These are phyloP conservation scores for Aphelenchoides bicaudatus DNA, from an alignment of 2,888 invertebrate genomes.

Conservation along the genomic window DNA sequence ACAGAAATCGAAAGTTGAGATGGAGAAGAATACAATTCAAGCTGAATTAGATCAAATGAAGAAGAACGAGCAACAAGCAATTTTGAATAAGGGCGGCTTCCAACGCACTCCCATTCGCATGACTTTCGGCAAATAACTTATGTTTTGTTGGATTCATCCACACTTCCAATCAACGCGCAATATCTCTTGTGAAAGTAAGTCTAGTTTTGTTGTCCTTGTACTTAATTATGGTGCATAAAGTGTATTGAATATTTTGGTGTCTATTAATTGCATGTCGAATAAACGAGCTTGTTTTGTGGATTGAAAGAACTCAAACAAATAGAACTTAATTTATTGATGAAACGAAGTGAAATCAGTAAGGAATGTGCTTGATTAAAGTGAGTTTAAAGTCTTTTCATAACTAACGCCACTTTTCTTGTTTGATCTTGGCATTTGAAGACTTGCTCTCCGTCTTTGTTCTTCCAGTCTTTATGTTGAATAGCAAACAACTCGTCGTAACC, in stretches of 20 bases:
- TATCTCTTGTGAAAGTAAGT: too few relatives aligned
- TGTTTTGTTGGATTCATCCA: too few relatives aligned
- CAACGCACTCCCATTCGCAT: slow-evolving; percentile 45
- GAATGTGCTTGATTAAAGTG: too few relatives aligned
- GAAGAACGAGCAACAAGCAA: slow-evolving; percentile 52
- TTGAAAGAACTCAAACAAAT: too few relatives aligned
- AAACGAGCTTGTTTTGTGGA: too few relatives aligned
- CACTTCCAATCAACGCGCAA: too few relatives aligned
- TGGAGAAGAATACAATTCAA: slow-evolving; percentile 45
- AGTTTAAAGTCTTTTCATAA: neutral
- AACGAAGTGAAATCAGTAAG: too few relatives aligned
- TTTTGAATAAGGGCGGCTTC: slow-evolving; percentile 53
- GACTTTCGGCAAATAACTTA: neutral
- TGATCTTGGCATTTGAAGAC: neutral
- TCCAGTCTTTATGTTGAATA: neutral
- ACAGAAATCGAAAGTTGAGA: slow-evolving; percentile 46
- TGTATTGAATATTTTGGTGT: too few relatives aligned
- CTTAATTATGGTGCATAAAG: too few relatives aligned
- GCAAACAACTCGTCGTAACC: slow-evolving; percentile 9
- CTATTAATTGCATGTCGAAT: too few relatives aligned
- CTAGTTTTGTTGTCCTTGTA: too few relatives aligned
- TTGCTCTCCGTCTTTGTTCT: neutral
- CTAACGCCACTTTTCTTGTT: neutral
- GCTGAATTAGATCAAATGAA: slow-evolving; percentile 42
- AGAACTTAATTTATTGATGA: too few relatives aligned